phyloP scores from a whole-genome alignment of 1,140 invertebrate species.

The Homarus americanus region DNA sequence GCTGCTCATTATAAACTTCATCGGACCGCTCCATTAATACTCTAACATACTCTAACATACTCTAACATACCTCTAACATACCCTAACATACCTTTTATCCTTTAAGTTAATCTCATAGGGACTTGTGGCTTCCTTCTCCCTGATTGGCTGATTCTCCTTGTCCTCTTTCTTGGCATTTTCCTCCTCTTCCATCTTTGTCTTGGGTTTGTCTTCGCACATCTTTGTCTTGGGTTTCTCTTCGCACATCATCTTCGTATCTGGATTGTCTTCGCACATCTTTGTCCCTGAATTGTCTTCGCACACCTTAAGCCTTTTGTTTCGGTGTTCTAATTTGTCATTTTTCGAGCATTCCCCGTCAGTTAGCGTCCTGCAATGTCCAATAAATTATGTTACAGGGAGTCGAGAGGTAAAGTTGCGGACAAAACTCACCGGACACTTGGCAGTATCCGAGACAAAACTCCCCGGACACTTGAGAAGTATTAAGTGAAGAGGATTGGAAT shows the following conservation, averaged over 20 bases:
- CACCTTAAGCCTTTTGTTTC: slow-evolving; percentile 37
- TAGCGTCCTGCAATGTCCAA: not conserved
- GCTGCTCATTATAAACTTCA: no score
- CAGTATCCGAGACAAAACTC: no score
- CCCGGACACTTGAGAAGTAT: no score
- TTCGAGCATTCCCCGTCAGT: not conserved
- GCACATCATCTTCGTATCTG: not conserved
- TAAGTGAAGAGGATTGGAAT: no score
- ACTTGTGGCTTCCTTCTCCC: not conserved
- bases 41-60: no score
- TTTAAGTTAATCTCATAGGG: slow-evolving; percentile 48
- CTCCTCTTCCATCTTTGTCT: not conserved
- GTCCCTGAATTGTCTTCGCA: not conserved
- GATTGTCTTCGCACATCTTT: not conserved
- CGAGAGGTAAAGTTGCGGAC: no score
- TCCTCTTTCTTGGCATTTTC: not conserved
- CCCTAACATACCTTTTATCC: slow-evolving; percentile 51
- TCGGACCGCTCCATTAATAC: no score
- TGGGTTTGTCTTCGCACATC: not conserved
- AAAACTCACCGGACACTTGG: no score
- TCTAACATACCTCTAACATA: no score
- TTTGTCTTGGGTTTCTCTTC: not conserved
- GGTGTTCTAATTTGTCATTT: slow-evolving; percentile 17
- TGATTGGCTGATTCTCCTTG: slow-evolving; percentile 8
- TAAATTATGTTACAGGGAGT: no score